A percentile compares a stretch with the other conserved stretches of the same genome.
Conservation (phyloP, 64 coral and sea anemone genomes). For the Acropora yongei region DNA sequence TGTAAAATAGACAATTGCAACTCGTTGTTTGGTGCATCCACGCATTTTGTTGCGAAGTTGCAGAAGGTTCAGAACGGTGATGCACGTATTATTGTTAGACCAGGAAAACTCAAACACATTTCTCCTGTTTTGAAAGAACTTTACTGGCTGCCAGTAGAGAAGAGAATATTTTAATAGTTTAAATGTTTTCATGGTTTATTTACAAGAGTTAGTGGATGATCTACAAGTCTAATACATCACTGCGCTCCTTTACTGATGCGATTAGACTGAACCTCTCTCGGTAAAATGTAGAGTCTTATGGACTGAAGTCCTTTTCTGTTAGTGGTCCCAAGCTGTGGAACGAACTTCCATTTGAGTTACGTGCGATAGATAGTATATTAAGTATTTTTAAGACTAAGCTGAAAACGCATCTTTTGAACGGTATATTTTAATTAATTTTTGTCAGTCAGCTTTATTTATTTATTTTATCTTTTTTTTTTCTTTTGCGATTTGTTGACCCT, state of each 20-base stretch:
- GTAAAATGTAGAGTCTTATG: not conserved
- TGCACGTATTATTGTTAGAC: not conserved
- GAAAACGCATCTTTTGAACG: no score
- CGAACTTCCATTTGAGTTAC: no score
- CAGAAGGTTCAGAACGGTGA: not conserved
- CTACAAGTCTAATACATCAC: not conserved
- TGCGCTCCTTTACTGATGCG: not conserved
- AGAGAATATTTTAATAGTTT: not conserved
- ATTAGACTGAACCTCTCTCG: not conserved
- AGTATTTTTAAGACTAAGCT: not conserved
- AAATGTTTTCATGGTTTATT: no score
- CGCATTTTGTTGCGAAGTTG: not conserved
- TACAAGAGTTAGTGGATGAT: not conserved
- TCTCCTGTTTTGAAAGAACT: no score
- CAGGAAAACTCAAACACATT: no score
- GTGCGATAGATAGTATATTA: not conserved
- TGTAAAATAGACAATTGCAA: no score
- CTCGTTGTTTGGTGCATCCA: not conserved
- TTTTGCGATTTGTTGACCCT: not conserved
- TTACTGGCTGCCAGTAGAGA: no score
- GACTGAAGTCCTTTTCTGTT: not conserved
- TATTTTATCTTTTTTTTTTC: constrained; percentile 7
- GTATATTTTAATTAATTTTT: no score
- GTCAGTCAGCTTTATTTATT: not conserved
- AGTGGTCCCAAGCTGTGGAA: no score